Evolutionary conservation across 2,888 invertebrate genomes (phyloP).

Genomic region (Alloscopus bannaensis): DNA sequence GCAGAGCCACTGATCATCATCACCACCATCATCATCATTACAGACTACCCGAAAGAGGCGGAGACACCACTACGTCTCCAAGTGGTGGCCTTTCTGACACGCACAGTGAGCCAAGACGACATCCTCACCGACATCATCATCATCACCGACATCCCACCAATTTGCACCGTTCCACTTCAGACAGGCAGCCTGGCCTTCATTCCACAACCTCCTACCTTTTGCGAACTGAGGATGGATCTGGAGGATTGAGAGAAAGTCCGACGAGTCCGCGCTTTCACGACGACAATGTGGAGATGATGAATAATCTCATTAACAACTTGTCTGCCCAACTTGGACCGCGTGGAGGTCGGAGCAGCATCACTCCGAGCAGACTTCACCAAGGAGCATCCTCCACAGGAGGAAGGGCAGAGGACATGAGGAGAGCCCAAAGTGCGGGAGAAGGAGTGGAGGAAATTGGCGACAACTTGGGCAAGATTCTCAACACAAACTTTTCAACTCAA

Average conservation of each 20-base stretch:
- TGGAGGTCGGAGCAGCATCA: neutral
- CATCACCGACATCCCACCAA: neutral
- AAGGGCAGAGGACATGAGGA: neutral
- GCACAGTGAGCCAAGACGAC: constrained; percentile 31
- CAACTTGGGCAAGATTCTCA: constrained; percentile 28
- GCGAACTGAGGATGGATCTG: neutral
- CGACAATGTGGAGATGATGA: constrained; percentile 24
- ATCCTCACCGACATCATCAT: constrained; percentile 1
- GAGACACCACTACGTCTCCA: neutral
- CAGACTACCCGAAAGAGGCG: neutral
- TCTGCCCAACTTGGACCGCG: neutral
- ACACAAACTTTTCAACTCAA: constrained; percentile 13
- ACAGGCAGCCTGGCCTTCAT: neutral
- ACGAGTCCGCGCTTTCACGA: neutral
- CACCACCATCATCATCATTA: neutral
- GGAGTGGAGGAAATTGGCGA: neutral
- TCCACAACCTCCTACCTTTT: neutral
- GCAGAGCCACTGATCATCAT: neutral
- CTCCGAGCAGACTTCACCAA: neutral
- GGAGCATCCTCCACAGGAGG: neutral
- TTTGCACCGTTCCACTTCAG: constrained; percentile 36
- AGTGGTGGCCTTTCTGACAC: constrained; percentile 10
- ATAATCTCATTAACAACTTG: constrained; percentile 36
- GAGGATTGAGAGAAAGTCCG: neutral
- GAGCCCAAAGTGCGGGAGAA: neutral